phyloP scores from a whole-genome alignment of 2,888 invertebrate genomes.

The Archips crataeganus region DNA sequence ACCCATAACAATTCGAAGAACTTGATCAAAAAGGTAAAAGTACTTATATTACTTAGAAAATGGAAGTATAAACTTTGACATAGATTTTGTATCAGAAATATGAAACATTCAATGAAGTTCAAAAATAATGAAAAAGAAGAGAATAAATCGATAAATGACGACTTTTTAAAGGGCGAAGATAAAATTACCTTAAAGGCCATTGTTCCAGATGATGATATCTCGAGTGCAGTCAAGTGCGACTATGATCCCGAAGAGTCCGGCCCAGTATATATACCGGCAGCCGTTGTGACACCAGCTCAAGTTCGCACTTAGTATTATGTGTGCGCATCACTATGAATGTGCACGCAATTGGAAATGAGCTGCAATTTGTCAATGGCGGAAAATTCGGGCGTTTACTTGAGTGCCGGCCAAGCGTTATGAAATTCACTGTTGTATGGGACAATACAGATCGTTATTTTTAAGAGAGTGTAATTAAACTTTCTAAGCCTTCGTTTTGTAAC shows the following conservation, averaged over 20 bases:
- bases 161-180: neutral
- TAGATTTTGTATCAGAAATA: no score
- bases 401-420: conserved; percentile 76
- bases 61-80: no score
- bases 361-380: conserved; percentile 80
- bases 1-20: no score
- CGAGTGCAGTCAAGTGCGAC: conserved; percentile 69
- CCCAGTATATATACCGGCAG: conserved; percentile 71
- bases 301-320: conserved; percentile 78
- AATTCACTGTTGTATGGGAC: conserved; percentile 50
- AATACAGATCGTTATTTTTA: conserved; percentile 35
- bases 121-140: neutral
- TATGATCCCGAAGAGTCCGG: conserved; percentile 68
- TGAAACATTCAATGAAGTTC: neutral
- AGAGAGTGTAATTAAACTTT: conserved; percentile 26
- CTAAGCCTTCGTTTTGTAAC: conserved; percentile 9
- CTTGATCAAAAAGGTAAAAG: no score
- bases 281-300: conserved; percentile 75
- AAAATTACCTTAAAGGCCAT: conserved; percentile 79
- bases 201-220: conserved; percentile 67
- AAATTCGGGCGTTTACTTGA: conserved; percentile 76
- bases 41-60: no score
- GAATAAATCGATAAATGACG: neutral
- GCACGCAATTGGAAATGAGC: conserved; percentile 81
- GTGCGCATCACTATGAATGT: conserved; percentile 76